These are phyloP conservation scores for Lagorchestes hirsutus DNA, from an alignment of 2,797 vertebrate genomes.

Conservation along the genomic window DNA sequence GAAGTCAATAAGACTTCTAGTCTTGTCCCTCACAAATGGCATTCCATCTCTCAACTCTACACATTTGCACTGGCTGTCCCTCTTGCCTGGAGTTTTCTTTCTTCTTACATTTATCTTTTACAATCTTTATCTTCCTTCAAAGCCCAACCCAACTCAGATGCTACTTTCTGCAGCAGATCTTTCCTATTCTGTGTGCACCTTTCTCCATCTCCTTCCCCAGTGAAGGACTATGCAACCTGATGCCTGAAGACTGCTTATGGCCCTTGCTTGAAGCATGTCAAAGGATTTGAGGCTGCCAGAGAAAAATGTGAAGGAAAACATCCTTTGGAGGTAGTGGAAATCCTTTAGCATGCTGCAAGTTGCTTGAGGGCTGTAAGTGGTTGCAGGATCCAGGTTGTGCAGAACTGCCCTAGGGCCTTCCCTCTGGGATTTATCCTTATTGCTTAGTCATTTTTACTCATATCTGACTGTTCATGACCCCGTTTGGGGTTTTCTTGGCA, in stretches of 20 bases:
- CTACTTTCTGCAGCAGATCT: neutral
- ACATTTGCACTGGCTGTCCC: neutral
- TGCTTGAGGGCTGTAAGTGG: no score
- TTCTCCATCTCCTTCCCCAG: neutral
- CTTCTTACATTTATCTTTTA: neutral
- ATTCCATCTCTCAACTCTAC: neutral
- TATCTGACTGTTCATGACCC: neutral
- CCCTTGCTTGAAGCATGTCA: no score
- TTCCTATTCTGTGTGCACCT: neutral
- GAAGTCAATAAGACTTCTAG: no score
- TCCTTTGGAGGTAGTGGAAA: no score
- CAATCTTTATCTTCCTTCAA: neutral
- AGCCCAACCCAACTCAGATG: neutral
- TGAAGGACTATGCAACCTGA: no score
- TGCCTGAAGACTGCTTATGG: no score
- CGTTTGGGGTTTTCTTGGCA: neutral
- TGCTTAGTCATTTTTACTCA: neutral
- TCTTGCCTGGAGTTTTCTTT: neutral
- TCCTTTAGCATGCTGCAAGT: no score
- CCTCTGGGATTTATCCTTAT: neutral
- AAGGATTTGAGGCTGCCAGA: no score
- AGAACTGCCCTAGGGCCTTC: neutral
- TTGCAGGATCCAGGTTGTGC: no score
- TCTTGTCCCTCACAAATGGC: neutral
- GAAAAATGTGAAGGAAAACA: no score